Evolutionary conservation across 2,113 vertebrate species (phyloP), one percentile per base, ranked within the genome.

Genomic region (Nibea coibor): DNA sequence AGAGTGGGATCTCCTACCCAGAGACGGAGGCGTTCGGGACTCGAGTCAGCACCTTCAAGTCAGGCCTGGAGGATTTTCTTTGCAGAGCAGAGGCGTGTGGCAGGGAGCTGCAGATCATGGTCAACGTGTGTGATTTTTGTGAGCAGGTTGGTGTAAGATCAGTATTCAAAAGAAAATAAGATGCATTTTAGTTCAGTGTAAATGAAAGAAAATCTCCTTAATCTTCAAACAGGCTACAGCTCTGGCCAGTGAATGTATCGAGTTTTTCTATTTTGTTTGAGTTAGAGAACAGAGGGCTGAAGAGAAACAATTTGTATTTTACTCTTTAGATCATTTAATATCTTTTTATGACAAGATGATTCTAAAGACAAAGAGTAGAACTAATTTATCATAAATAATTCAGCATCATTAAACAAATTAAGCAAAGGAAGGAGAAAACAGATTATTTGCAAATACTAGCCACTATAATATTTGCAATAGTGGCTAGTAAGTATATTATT

Each of bases 101-200:
- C 83, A 88, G 89, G 0, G 96, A 97, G 88, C 91, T 84, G 83
- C 95, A 96, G 87, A 93, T 95, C 3, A 94, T 95, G 84, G 91
- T 90, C n/a, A 93, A 94, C 12, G 94, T 98, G 0, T 70, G 93
- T 43, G 72, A 12, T n/a, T 97, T 97, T 92, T 96, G 94, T 92
- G 93, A 94, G 87, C 94, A 97, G 97, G 97, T 98, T 80, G 63
- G 94, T 5, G 4, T 28, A 1, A 59, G 16, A 42, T 62, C 2
- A 9, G 4, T 19, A 28, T 74, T 59, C 2, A 42, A 10, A 59
- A 20, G 1, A 59, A 58, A 42, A 61, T 47, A 42, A 26, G 1
- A 53, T 51, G 10, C 12, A 53, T 8, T 11, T 64, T 65, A 47
- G 20, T 16, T 53, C 3, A n/a, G 43, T 45, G 14, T 10, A 35